Evolutionary conservation across 2,797 vertebrate genomes (phyloP).

Genomic region (Lepilemur septentrionalis): DNA sequence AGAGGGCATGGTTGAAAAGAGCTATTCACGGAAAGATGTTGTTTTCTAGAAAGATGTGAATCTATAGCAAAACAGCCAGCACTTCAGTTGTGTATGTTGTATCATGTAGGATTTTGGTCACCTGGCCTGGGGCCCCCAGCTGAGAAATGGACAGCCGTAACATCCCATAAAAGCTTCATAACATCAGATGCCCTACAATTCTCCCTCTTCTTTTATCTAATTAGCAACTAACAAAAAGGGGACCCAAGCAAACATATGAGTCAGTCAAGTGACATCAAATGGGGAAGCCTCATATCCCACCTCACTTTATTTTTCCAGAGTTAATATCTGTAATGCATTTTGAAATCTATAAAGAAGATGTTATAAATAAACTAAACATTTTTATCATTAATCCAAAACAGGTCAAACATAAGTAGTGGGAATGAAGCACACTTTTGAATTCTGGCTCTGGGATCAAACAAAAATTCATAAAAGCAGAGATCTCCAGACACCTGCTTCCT

Average conservation of each 20-base stretch:
- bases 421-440: background rate
- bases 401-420: background rate
- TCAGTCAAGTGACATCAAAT: background rate
- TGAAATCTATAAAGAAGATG: background rate
- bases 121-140: background rate
- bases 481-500: background rate
- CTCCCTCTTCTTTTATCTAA: background rate
- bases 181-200: fast-evolving
- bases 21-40: background rate
- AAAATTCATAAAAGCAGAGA: background rate
- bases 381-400: background rate
- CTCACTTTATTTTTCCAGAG: background rate
- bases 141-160: background rate
- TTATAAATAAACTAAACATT: background rate
- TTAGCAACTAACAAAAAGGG: background rate
- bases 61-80: background rate
- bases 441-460: background rate
- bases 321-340: background rate
- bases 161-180: background rate
- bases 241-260: background rate
- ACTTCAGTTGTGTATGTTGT: background rate
- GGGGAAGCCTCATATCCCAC: background rate
- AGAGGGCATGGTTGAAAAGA: background rate
- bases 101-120: background rate
- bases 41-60: background rate